Evolutionary conservation across 2,797 vertebrate species (phyloP).

Genomic region (Anguilla obscura): DNA sequence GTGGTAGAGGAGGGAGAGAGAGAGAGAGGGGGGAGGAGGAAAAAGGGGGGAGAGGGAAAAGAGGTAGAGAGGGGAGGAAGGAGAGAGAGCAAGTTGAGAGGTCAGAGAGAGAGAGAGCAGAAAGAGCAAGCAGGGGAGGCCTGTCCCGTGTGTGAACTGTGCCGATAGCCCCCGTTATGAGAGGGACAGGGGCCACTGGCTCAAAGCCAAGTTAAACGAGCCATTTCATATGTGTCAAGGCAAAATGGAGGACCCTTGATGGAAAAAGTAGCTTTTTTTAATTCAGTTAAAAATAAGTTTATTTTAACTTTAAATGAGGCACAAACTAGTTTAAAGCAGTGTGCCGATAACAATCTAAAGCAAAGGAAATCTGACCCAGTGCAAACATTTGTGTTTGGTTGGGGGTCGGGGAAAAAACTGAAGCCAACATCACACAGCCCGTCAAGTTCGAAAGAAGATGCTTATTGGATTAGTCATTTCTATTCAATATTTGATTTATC

Average conservation of each 20-base stretch:
- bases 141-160: slow-evolving; percentile 4
- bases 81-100: slow-evolving; percentile 65
- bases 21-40: slow-evolving; percentile 54
- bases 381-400: not conserved
- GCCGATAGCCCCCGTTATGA: not conserved
- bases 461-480: not conserved
- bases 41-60: slow-evolving; percentile 63
- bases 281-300: not conserved
- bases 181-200: not conserved
- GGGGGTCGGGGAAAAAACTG: not conserved
- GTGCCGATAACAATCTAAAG: not conserved
- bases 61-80: slow-evolving; percentile 54
- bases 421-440: not conserved
- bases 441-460: not conserved
- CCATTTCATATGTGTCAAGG: not conserved
- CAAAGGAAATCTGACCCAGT: not conserved
- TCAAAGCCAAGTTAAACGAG: not conserved
- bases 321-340: not conserved
- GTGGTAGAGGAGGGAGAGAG: slow-evolving; percentile 48
- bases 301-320: not conserved
- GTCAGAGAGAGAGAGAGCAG: slow-evolving; percentile 56
- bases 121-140: slow-evolving; percentile 43
- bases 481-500: not conserved
- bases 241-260: slow-evolving; percentile 22
- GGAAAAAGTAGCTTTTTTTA: not conserved